Conservation (phyloP, 1,140 invertebrate genomes). For the Gonatopus flavifemur region DNA sequence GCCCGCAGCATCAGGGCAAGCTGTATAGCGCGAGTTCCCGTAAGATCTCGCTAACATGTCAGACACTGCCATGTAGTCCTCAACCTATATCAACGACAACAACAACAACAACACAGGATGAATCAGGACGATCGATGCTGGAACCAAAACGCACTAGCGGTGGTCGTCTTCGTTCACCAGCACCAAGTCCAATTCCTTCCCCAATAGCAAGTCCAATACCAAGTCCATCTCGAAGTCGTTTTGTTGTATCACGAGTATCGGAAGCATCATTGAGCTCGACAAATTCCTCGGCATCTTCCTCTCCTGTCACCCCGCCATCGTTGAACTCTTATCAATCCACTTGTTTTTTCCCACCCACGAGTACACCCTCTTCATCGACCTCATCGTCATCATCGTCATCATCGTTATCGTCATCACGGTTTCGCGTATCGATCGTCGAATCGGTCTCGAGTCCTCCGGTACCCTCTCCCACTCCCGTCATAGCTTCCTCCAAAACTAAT, state of each 20-base stretch:
- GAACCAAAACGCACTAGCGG: conserved; percentile 58
- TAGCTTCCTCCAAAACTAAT: conserved; percentile 24
- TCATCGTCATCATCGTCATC: neutral
- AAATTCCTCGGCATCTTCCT: conserved; percentile 39
- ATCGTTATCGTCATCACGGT: conserved; percentile 24
- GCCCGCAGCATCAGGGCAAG: conserved; percentile 43
- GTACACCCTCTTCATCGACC: no score
- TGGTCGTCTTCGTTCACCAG: conserved; percentile 66
- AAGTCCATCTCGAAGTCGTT: conserved; percentile 61
- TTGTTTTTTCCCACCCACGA: conserved; percentile 29
- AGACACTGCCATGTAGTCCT: conserved; percentile 50
- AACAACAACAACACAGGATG: conserved; percentile 34
- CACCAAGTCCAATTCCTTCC: conserved; percentile 68
- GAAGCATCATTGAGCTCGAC: conserved; percentile 51
- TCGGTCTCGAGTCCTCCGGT: conserved; percentile 4
- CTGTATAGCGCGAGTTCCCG: conserved; percentile 60
- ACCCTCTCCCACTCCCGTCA: conserved; percentile 18
- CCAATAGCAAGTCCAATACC: conserved; percentile 69
- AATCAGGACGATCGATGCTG: conserved; percentile 32
- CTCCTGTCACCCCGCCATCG: conserved; percentile 33
- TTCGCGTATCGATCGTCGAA: conserved; percentile 42
- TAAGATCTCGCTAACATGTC: conserved; percentile 67
- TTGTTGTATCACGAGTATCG: conserved; percentile 62
- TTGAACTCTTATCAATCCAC: conserved; percentile 30
- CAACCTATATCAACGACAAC: conserved; percentile 35